Evolutionary conservation across 2,113 vertebrate species (phyloP).

Genomic region (Platysteira castanea): DNA sequence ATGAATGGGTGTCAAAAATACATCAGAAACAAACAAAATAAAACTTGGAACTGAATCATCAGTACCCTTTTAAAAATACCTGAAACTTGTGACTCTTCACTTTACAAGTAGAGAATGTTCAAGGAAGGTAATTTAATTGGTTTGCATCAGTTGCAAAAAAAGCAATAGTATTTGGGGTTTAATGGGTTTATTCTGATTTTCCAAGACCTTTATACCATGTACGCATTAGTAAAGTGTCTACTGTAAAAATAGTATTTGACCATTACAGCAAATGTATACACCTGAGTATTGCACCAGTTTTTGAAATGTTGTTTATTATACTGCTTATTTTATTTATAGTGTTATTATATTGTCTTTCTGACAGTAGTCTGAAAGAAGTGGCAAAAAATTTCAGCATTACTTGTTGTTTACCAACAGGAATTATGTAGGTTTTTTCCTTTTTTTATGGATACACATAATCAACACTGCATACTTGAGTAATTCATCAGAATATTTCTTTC

Average conservation of each 20-base stretch:
- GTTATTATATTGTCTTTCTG: not conserved
- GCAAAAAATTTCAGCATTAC: not conserved
- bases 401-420: not conserved
- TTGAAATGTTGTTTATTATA: not conserved
- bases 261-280: not conserved
- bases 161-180: not conserved
- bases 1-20: not conserved
- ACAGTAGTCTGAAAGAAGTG: not conserved
- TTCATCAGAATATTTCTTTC: not conserved
- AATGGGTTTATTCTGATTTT: not conserved
- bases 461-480: not conserved
- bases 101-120: not conserved
- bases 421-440: not conserved
- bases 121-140: not conserved
- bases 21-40: not conserved
- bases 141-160: not conserved
- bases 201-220: not conserved
- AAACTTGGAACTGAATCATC: not conserved
- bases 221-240: not conserved
- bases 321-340: not conserved
- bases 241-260: not conserved
- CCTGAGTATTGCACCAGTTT: not conserved
- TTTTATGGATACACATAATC: not conserved
- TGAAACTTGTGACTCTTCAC: not conserved
- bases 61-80: not conserved